Evolutionary conservation across 2,888 invertebrate genomes (phyloP).

Genomic region (Dolichomitus sp.): DNA sequence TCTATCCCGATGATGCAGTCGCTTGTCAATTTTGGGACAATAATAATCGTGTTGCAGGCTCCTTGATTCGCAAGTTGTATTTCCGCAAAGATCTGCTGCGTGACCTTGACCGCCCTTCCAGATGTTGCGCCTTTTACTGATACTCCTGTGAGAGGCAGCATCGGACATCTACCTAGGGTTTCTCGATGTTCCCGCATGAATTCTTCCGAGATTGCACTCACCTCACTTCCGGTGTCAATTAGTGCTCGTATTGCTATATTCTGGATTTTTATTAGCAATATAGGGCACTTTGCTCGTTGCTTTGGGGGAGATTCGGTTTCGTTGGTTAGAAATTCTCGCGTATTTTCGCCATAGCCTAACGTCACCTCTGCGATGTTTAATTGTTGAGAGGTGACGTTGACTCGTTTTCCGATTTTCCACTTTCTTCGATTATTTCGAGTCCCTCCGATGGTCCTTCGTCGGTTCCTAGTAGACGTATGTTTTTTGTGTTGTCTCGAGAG

Average conservation of each 20-base stretch:
- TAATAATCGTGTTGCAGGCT: neutral
- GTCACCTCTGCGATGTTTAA: slow-evolving; percentile 31
- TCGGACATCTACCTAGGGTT: neutral
- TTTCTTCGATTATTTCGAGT: neutral
- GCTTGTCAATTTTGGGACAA: slow-evolving; percentile 12
- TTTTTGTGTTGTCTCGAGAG: neutral
- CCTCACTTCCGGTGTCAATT: slow-evolving; percentile 30
- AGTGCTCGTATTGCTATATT: neutral
- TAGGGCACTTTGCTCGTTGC: neutral
- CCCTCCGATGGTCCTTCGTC: neutral
- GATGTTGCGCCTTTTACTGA: slow-evolving; percentile 5
- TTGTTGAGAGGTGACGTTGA: slow-evolving; percentile 10
- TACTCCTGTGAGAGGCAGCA: neutral
- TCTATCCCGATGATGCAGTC: slow-evolving; percentile 14
- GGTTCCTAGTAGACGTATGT: neutral
- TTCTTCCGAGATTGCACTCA: slow-evolving; percentile 10
- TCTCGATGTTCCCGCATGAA: neutral
- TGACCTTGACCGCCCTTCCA: neutral
- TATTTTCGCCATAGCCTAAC: slow-evolving; percentile 23
- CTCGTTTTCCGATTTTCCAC: slow-evolving; percentile 24
- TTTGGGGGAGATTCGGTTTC: neutral
- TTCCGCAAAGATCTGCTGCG: neutral
- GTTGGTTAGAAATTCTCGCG: neutral
- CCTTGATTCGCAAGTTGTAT: neutral
- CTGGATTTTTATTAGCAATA: neutral